phyloP scores from a whole-genome alignment of 2,797 vertebrate genomes.

The Lemur catta region DNA sequence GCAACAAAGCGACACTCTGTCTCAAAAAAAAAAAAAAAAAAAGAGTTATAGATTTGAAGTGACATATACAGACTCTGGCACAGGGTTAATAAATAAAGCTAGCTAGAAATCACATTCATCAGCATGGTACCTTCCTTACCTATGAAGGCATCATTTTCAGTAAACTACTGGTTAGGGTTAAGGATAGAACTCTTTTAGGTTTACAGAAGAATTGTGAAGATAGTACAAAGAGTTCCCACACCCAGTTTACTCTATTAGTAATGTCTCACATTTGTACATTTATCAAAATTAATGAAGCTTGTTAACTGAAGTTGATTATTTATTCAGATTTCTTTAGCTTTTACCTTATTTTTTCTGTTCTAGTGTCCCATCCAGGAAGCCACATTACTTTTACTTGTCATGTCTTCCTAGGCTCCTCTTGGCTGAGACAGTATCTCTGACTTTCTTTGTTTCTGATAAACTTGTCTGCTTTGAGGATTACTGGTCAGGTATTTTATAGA shows the following conservation, averaged over 20 bases:
- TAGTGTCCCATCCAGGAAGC: neutral
- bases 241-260: neutral
- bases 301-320: neutral
- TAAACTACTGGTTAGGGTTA: neutral
- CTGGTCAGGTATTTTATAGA: neutral
- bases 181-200: neutral
- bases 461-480: neutral
- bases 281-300: conserved; percentile 29
- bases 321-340: conserved; percentile 6
- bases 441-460: neutral
- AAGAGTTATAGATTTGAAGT: neutral
- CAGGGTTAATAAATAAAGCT: neutral
- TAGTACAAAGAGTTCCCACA: neutral
- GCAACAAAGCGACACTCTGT: no score
- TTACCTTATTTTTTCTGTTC: neutral
- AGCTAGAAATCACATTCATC: neutral
- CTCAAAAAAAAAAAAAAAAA: no score
- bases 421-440: neutral
- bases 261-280: neutral
- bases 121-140: neutral
- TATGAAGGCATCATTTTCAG: conserved; percentile 2
- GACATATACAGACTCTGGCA: neutral
- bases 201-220: neutral
- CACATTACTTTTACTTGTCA: neutral
- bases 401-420: neutral